Percentiles rank a stretch among this genome's conserved stretches.
Evolutionary conservation across 53 echinoderm and acorn worm species (phyloP).

Genomic region (Arbacia lixula): DNA sequence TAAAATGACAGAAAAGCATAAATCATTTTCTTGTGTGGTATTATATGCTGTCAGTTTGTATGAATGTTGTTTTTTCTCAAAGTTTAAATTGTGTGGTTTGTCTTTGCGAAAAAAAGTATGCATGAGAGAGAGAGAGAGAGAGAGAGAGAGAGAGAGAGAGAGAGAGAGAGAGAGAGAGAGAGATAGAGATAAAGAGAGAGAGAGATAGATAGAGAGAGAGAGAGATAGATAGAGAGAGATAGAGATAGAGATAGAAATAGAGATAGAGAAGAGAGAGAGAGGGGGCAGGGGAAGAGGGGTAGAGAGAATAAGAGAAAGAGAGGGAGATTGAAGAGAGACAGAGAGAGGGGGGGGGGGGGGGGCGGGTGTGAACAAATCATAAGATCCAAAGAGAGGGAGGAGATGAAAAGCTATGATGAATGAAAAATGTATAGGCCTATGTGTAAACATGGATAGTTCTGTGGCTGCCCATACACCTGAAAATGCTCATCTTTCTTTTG

Average conservation of each 20-base stretch:
- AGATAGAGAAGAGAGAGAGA: background rate
- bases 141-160: background rate
- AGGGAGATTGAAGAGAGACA: no score
- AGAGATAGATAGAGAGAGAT: background rate
- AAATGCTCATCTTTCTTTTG: no score
- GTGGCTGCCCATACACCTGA: no score
- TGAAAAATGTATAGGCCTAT: no score
- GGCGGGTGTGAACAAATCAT: no score
- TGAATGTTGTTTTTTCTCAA: background rate
- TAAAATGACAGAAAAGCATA: slow-evolving; percentile 6
- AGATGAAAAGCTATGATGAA: no score
- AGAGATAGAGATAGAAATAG: background rate
- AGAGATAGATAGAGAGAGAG: background rate
- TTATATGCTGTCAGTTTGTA: background rate
- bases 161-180: background rate
- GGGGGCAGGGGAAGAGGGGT: background rate
- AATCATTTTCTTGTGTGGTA: background rate
- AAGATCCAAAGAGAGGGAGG: no score
- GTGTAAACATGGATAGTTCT: no score
- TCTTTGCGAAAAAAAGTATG: background rate
- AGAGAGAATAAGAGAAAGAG: background rate
- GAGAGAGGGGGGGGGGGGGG: background rate
- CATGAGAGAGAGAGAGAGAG: background rate
- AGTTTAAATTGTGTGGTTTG: background rate
- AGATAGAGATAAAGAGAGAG: background rate